Conservation (phyloP, 2,888 invertebrate species). For the Gastrophysa polygoni region DNA sequence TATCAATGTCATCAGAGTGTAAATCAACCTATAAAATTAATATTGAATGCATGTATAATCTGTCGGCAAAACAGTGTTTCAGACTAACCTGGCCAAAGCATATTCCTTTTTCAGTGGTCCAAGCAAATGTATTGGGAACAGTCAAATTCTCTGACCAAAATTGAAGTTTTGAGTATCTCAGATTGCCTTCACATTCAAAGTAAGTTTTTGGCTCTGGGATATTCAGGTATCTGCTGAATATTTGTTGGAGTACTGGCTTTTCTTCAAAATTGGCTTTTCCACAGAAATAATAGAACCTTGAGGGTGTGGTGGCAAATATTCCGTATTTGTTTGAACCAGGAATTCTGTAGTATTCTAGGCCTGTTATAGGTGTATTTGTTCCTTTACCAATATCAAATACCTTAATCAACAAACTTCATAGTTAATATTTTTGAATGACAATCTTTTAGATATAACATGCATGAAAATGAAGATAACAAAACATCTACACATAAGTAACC, state of each 20-base stretch:
- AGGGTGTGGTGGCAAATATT: slow-evolving; percentile 83
- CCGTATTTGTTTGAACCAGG: slow-evolving; percentile 76
- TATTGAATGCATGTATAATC: slow-evolving; percentile 10
- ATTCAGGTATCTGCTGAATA: slow-evolving; percentile 79
- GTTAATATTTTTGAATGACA: background rate
- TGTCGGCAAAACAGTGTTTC: background rate
- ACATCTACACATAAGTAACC: background rate
- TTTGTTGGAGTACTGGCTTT: slow-evolving; percentile 77
- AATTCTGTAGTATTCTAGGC: slow-evolving; percentile 80
- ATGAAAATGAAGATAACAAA: background rate
- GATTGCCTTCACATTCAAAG: slow-evolving; percentile 71
- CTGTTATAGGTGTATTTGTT: slow-evolving; percentile 80
- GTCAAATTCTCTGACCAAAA: slow-evolving; percentile 74
- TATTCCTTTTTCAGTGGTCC: slow-evolving; percentile 86
- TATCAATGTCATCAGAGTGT: slow-evolving; percentile 60
- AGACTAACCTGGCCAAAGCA: slow-evolving; percentile 73
- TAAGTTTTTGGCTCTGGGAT: slow-evolving; percentile 71
- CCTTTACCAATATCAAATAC: slow-evolving; percentile 88
- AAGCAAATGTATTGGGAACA: slow-evolving; percentile 80
- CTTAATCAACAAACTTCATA: slow-evolving; percentile 59
- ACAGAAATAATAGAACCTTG: slow-evolving; percentile 85
- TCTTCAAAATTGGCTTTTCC: slow-evolving; percentile 79
- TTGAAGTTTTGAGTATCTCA: slow-evolving; percentile 77
- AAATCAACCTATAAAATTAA: slow-evolving; percentile 60
- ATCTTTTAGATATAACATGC: background rate